Evolutionary conservation across 2,888 invertebrate species (phyloP).

Genomic region (Steinernema hermaphroditum): DNA sequence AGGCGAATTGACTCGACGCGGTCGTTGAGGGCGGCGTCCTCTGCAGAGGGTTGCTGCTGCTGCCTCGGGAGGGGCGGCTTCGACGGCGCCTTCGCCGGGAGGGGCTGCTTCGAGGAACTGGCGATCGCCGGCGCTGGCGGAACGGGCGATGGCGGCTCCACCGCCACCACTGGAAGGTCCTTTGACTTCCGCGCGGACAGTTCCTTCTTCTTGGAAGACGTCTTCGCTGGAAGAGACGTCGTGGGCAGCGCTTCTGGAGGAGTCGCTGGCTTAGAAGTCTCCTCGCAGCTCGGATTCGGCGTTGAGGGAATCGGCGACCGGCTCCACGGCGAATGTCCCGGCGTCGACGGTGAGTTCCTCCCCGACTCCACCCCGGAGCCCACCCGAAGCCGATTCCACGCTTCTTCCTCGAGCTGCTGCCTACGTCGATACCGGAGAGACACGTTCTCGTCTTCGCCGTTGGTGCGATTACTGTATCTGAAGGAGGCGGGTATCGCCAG

Average conservation of each 20-base stretch:
- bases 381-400: constrained; percentile 54
- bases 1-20: constrained; percentile 59
- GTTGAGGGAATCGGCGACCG: constrained; percentile 30
- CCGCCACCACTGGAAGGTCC: constrained; percentile 1
- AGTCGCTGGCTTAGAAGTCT: not conserved
- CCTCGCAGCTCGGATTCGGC: not conserved
- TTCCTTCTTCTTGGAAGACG: not conserved
- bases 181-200: not conserved
- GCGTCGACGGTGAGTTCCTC: constrained; percentile 39
- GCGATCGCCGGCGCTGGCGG: constrained; percentile 23
- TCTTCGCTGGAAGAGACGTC: not conserved
- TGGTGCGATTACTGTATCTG: constrained; percentile 18
- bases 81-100: constrained; percentile 5
- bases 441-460: constrained; percentile 30
- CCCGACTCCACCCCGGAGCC: constrained; percentile 36
- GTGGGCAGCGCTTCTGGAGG: not conserved
- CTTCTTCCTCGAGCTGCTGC: constrained; percentile 60
- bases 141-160: constrained; percentile 24
- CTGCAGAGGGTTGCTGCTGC: constrained; percentile 45
- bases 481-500: too few species aligned
- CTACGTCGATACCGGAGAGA: constrained; percentile 57
- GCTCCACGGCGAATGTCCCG: constrained; percentile 39
- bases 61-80: constrained; percentile 61
- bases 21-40: constrained; percentile 60
- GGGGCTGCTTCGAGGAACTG: not conserved